A percentile compares a stretch with the other conserved stretches of the same genome.
Evolutionary conservation across 2,113 vertebrate species (phyloP).

Genomic region (Chinchilla lanigera): DNA sequence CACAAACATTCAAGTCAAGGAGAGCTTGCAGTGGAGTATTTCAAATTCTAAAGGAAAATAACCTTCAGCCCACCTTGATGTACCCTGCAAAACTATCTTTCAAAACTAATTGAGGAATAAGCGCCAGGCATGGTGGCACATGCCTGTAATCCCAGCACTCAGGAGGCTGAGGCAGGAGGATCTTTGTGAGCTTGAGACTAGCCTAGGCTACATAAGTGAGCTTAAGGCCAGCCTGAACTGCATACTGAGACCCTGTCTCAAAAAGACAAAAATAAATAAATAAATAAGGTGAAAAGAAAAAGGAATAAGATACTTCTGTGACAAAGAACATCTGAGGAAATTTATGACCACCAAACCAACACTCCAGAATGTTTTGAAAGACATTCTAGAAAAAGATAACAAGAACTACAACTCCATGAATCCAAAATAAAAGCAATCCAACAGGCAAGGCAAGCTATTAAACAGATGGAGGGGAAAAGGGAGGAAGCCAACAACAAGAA

Average conservation of each 20-base stretch:
- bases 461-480: not conserved
- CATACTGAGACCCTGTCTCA: too few relatives aligned
- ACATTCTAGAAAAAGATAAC: too few relatives aligned
- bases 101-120: not conserved
- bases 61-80: not conserved
- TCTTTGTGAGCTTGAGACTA: too few relatives aligned
- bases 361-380: too few relatives aligned
- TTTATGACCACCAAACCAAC: not conserved
- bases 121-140: too few relatives aligned
- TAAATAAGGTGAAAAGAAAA: too few relatives aligned
- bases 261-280: too few relatives aligned
- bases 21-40: not conserved
- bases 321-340: not conserved
- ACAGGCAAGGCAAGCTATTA: not conserved
- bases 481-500: not conserved
- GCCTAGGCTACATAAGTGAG: too few relatives aligned
- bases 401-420: not conserved
- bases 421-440: not conserved
- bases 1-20: too few relatives aligned
- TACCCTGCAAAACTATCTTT: not conserved
- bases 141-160: too few relatives aligned
- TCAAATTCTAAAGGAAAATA: not conserved
- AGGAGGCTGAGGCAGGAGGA: too few relatives aligned
- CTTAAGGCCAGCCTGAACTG: too few relatives aligned
- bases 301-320: not conserved